phyloP scores from a whole-genome alignment of 2,888 invertebrate genomes.

The Acleris cristana region DNA sequence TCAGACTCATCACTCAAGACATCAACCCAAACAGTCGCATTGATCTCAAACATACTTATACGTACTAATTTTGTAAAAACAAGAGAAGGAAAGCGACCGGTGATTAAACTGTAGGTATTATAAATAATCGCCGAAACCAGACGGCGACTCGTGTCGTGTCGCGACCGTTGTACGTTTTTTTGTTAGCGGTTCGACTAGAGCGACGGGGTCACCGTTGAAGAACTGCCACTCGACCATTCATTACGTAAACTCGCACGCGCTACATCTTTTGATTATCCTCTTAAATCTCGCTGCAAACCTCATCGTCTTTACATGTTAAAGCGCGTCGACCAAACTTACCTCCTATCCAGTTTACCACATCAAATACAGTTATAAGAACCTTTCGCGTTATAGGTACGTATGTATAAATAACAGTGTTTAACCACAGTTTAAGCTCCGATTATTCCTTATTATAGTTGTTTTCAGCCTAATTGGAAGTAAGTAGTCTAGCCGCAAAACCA shows the following conservation, averaged over 20 bases:
- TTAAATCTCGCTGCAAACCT: no score
- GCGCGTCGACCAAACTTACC: no score
- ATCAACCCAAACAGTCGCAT: no score
- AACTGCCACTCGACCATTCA: constrained; percentile 53
- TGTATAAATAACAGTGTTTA: background rate
- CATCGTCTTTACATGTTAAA: no score
- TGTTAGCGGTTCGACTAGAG: constrained; percentile 47
- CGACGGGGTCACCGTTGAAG: constrained; percentile 55
- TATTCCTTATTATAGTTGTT: constrained; percentile 14
- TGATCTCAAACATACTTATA: no score
- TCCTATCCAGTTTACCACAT: no score
- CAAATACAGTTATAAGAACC: no score
- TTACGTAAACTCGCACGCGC: constrained; percentile 51
- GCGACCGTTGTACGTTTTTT: constrained; percentile 56
- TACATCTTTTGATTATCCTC: constrained; percentile 35
- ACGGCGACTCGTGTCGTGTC: constrained; percentile 44
- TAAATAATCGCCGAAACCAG: constrained; percentile 67
- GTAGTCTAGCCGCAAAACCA: constrained; percentile 33
- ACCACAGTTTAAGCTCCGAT: background rate
- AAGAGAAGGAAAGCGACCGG: background rate
- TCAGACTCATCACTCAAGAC: no score
- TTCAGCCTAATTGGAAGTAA: constrained; percentile 10
- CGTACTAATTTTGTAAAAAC: no score
- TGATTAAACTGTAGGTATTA: constrained; percentile 34
- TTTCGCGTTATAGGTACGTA: no score